phyloP scores from a whole-genome alignment of 2,888 invertebrate species.

The Chrysodeixis includens region DNA sequence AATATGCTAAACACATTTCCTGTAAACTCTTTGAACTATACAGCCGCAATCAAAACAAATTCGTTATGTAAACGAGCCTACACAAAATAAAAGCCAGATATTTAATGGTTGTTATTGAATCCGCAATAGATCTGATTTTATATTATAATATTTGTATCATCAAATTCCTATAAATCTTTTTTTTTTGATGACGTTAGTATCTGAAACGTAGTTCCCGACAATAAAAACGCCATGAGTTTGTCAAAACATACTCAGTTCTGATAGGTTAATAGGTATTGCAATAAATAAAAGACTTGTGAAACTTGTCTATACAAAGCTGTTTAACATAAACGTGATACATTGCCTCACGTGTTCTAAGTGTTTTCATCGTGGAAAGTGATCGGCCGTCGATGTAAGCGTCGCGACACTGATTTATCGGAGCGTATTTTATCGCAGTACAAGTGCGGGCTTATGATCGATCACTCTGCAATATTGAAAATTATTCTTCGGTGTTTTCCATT shows the following conservation, averaged over 20 bases:
- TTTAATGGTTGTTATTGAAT: background rate
- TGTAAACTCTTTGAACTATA: background rate
- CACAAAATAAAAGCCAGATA: background rate
- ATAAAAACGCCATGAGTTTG: background rate
- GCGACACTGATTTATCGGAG: constrained; percentile 40
- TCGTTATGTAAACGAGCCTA: background rate
- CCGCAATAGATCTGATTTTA: background rate
- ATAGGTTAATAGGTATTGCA: background rate
- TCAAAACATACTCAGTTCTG: background rate
- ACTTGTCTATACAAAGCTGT: background rate
- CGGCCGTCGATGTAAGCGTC: constrained; percentile 31
- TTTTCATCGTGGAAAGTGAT: constrained; percentile 13
- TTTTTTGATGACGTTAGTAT: background rate
- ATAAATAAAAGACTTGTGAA: background rate
- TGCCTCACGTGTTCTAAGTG: constrained; percentile 16
- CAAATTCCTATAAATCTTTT: background rate
- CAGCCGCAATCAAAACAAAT: background rate
- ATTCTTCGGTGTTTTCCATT: background rate
- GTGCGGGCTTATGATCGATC: constrained; percentile 41
- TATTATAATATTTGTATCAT: background rate
- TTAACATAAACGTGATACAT: constrained; percentile 35
- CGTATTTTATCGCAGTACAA: constrained; percentile 27
- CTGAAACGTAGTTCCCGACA: background rate
- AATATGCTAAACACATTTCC: constrained; percentile 5
- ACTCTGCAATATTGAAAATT: constrained; percentile 9